Conservation (phyloP, 1,140 invertebrate genomes). For the Galendromus occidentalis region DNA sequence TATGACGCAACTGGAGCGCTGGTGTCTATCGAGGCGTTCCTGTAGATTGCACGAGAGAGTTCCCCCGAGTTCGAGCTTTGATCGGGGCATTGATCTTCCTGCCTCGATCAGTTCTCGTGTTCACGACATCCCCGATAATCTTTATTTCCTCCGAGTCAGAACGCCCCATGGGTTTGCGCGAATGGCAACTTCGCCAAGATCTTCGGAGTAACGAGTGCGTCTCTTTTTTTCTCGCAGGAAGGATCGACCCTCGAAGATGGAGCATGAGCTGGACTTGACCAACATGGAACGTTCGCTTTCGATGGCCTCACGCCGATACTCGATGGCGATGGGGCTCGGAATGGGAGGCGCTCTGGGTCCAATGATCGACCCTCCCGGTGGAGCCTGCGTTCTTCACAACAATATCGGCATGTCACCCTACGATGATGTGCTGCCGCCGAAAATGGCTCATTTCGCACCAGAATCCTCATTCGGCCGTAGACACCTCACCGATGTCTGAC, state of each 20-base stretch:
- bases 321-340: conserved; percentile 1
- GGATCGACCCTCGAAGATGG: conserved; percentile 8
- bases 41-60: too few species aligned
- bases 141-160: too few species aligned
- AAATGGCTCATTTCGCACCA: not conserved
- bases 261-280: conserved; percentile 9
- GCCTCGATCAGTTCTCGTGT: too few species aligned
- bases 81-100: too few species aligned
- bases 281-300: conserved; percentile 4
- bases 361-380: not conserved
- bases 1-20: too few species aligned
- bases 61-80: too few species aligned
- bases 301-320: conserved; percentile 3
- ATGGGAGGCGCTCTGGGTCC: conserved; percentile 3
- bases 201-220: too few species aligned
- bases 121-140: too few species aligned
- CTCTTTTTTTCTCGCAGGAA: not conserved
- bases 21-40: too few species aligned
- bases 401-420: not conserved
- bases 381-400: not conserved
- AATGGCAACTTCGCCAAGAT: too few species aligned
- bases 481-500: not conserved
- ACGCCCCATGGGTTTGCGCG: too few species aligned
- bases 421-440: not conserved
- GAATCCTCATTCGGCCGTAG: not conserved